phyloP scores from a whole-genome alignment of 2,888 invertebrate species.

The Phortica magna region DNA sequence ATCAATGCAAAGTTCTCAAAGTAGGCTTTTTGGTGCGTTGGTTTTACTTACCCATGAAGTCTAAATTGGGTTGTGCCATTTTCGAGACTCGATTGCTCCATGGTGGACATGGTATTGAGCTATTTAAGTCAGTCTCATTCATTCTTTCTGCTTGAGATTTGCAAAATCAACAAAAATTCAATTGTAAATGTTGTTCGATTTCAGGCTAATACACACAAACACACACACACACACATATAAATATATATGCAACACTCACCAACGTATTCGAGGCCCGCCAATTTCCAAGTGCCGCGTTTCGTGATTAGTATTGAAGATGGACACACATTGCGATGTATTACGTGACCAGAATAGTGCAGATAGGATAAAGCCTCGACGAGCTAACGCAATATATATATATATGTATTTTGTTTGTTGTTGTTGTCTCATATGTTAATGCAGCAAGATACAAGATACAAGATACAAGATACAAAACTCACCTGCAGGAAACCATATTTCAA shows the following conservation, averaged over 20 bases:
- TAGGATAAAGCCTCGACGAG: slow-evolving; percentile 95
- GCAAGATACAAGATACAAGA: neutral
- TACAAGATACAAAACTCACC: no score
- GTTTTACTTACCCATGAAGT: slow-evolving; percentile 86
- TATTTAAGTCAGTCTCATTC: slow-evolving; percentile 84
- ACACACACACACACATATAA: neutral
- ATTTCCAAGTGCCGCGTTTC: slow-evolving; percentile 96
- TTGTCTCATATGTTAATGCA: neutral
- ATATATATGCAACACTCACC: slow-evolving; percentile 80
- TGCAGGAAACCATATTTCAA: slow-evolving; percentile 95
- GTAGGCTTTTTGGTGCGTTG: neutral
- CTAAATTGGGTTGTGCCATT: slow-evolving; percentile 96
- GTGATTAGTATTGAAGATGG: slow-evolving; percentile 95
- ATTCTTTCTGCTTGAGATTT: slow-evolving; percentile 81
- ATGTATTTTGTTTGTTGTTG: no score
- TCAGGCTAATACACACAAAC: neutral
- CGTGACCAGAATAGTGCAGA: slow-evolving; percentile 91
- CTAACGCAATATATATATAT: slow-evolving; percentile 78
- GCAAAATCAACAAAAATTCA: neutral
- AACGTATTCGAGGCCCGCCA: slow-evolving; percentile 95
- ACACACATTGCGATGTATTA: slow-evolving; percentile 96
- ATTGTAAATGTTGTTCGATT: slow-evolving; percentile 5
- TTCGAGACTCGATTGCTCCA: slow-evolving; percentile 95
- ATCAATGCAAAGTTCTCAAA: slow-evolving; percentile 12
- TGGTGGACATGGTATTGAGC: slow-evolving; percentile 87